Conservation (phyloP, 1,140 invertebrate genomes). For the Octopus bimaculoides region DNA sequence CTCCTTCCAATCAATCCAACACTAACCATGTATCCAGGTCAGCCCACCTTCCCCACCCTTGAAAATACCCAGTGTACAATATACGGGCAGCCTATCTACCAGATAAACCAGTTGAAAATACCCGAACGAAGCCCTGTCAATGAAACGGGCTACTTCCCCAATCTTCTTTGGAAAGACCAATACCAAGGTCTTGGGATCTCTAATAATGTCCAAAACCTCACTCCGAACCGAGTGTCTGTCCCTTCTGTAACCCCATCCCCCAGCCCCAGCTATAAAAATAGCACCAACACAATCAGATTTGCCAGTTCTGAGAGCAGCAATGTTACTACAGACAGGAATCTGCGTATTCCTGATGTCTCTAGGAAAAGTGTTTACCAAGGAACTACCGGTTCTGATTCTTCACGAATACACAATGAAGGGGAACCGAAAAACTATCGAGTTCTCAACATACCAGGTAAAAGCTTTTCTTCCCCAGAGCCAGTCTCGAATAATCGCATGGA, state of each 20-base stretch:
- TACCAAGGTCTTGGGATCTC: neutral
- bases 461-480: neutral
- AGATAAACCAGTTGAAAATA: neutral
- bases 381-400: no score
- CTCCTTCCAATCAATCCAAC: neutral
- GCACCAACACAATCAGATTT: no score
- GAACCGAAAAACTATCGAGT: neutral
- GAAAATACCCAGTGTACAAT: slow-evolving; percentile 7
- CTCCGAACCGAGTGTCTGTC: no score
- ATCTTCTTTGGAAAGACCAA: neutral
- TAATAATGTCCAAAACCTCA: neutral
- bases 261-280: no score
- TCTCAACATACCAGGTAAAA: neutral
- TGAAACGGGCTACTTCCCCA: neutral
- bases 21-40: neutral
- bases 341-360: no score
- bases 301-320: no score
- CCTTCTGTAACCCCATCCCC: no score
- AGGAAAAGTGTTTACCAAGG: no score
- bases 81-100: neutral
- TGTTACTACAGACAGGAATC: no score
- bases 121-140: neutral
- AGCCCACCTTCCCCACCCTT: neutral
- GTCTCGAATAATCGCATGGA: neutral
- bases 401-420: no score